Evolutionary conservation across 2,888 invertebrate genomes (phyloP).

Genomic region (Nephrocerus scutellatus): DNA sequence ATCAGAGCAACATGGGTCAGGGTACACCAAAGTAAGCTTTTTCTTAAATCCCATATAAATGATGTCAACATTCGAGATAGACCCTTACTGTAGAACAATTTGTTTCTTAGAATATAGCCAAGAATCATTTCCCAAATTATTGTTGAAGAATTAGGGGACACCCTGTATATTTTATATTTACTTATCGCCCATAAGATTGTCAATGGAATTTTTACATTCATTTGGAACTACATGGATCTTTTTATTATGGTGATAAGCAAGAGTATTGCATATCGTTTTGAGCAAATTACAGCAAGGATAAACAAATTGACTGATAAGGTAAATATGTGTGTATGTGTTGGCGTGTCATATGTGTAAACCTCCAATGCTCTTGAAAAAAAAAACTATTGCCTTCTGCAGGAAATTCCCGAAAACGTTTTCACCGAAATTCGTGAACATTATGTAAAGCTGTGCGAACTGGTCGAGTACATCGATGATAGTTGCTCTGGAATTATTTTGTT

Average conservation of each 20-base stretch:
- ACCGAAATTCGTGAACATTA: conserved; percentile 61
- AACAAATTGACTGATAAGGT: conserved; percentile 32
- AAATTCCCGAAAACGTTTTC: conserved; percentile 49
- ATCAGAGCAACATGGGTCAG: conserved; percentile 4
- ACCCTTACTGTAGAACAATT: too few relatives aligned
- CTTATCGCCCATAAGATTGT: conserved; percentile 22
- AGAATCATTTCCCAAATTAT: neutral
- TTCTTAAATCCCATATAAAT: too few relatives aligned
- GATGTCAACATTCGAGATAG: too few relatives aligned
- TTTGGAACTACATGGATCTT: conserved; percentile 69
- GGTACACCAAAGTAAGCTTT: too few relatives aligned
- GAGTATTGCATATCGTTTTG: conserved; percentile 60
- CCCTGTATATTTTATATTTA: neutral
- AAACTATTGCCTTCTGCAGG: conserved; percentile 18
- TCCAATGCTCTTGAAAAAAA: neutral
- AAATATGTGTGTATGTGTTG: too few relatives aligned
- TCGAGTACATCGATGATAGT: conserved; percentile 55
- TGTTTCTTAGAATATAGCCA: conserved; percentile 5
- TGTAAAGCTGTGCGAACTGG: conserved; percentile 57
- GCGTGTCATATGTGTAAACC: neutral
- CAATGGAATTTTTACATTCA: conserved; percentile 50
- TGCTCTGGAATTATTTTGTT: conserved; percentile 62
- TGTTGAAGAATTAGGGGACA: neutral
- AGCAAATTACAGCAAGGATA: conserved; percentile 53
- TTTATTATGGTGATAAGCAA: conserved; percentile 65